phyloP scores from a whole-genome alignment of 2,113 vertebrate genomes.

The Fulica atra region DNA sequence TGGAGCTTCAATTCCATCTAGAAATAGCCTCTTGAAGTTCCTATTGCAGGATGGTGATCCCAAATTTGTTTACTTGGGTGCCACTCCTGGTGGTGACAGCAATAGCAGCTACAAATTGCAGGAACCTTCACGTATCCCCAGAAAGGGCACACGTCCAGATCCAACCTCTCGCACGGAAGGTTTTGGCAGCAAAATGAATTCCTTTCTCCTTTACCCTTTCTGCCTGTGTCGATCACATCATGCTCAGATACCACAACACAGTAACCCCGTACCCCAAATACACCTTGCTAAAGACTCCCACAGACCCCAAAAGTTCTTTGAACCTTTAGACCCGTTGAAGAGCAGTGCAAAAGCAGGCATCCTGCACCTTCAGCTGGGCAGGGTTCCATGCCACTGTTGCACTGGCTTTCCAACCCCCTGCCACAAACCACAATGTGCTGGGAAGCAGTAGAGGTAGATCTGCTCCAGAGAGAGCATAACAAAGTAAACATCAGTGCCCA shows the following conservation, averaged over 20 bases:
- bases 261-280: background rate
- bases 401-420: background rate
- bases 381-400: background rate
- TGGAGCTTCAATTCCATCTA: background rate
- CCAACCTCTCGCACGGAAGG: background rate
- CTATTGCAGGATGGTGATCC: background rate
- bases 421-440: background rate
- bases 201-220: background rate
- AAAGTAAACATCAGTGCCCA: background rate
- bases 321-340: background rate
- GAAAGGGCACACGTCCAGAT: background rate
- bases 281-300: background rate
- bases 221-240: background rate
- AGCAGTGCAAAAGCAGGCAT: background rate
- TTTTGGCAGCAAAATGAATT: background rate
- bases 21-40: slow-evolving; percentile 5
- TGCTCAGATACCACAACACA: background rate
- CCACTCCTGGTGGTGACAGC: slow-evolving; percentile 42
- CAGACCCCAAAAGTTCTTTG: background rate
- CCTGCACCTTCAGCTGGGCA: background rate
- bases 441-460: background rate
- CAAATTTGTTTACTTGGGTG: slow-evolving; percentile 17
- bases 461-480: background rate
- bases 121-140: background rate
- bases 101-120: slow-evolving; percentile 7